phyloP scores from a whole-genome alignment of 2,113 vertebrate species.

The Tilapia sparmanii region DNA sequence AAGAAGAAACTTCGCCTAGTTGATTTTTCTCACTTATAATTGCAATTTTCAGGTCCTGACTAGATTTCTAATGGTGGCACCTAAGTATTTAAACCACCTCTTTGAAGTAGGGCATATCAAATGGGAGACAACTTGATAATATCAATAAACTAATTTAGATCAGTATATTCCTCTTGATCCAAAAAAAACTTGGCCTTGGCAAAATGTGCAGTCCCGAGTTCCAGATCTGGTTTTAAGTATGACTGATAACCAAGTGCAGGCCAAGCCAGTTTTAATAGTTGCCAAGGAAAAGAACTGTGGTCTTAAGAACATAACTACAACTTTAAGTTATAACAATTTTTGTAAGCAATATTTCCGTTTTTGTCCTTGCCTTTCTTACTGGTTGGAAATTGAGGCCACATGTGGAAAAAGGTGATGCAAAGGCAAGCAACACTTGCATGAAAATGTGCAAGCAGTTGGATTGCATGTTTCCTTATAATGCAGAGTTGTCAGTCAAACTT shows the following conservation, averaged over 20 bases:
- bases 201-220: neutral
- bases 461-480: neutral
- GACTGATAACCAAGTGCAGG: neutral
- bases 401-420: neutral
- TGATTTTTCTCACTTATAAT: neutral
- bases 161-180: neutral
- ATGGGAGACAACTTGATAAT: neutral
- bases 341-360: neutral
- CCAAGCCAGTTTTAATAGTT: neutral
- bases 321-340: neutral
- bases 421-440: neutral
- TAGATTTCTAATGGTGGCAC: neutral
- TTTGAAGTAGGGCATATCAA: neutral
- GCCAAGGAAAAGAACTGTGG: neutral
- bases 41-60: neutral
- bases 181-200: neutral
- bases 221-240: neutral
- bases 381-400: neutral
- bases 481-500: neutral
- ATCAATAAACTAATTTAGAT: neutral
- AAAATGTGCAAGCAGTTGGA: neutral
- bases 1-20: neutral
- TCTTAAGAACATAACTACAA: neutral
- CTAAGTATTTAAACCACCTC: accelerated
- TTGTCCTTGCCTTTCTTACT: neutral